Conservation (phyloP, 2,797 vertebrate genomes). For the Ptychadena robeensis region DNA sequence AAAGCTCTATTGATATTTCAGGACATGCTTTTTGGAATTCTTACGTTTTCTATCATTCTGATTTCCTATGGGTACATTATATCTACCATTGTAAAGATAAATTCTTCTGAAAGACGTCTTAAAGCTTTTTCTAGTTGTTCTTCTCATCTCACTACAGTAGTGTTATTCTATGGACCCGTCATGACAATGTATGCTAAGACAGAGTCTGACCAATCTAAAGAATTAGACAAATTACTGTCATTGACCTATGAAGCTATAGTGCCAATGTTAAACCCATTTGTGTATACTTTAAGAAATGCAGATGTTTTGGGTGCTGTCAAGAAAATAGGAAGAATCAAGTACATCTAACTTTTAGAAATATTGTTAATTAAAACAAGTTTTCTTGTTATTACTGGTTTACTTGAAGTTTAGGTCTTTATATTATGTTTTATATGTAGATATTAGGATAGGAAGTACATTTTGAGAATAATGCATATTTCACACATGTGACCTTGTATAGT, state of each 20-base stretch:
- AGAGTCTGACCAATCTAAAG: neutral
- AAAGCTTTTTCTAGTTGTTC: constrained; percentile 43
- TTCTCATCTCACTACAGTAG: constrained; percentile 29
- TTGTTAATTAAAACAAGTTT: too few species aligned
- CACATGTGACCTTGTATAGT: too few species aligned
- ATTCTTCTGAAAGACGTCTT: constrained; percentile 10
- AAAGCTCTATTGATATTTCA: neutral
- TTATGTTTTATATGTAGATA: too few species aligned
- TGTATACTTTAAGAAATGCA: constrained; percentile 38
- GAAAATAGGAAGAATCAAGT: too few species aligned
- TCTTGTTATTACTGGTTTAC: too few species aligned
- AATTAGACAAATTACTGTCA: constrained; percentile 18
- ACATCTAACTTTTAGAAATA: too few species aligned
- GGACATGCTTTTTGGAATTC: neutral
- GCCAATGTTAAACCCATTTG: constrained; percentile 41
- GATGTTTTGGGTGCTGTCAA: constrained; percentile 12
- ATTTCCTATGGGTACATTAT: constrained; percentile 26
- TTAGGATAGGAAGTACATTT: too few species aligned
- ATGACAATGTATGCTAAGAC: constrained; percentile 17
- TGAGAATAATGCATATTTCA: too few species aligned
- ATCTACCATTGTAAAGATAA: constrained; percentile 6
- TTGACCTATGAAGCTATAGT: constrained; percentile 21
- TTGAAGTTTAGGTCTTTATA: too few species aligned
- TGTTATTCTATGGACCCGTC: constrained; percentile 28
- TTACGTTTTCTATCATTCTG: constrained; percentile 22